A percentile compares a stretch with the other conserved stretches of the same genome.
These are phyloP conservation scores for Campoletis sonorensis DNA, from an alignment of 1,140 invertebrate species.

Conservation along the genomic window DNA sequence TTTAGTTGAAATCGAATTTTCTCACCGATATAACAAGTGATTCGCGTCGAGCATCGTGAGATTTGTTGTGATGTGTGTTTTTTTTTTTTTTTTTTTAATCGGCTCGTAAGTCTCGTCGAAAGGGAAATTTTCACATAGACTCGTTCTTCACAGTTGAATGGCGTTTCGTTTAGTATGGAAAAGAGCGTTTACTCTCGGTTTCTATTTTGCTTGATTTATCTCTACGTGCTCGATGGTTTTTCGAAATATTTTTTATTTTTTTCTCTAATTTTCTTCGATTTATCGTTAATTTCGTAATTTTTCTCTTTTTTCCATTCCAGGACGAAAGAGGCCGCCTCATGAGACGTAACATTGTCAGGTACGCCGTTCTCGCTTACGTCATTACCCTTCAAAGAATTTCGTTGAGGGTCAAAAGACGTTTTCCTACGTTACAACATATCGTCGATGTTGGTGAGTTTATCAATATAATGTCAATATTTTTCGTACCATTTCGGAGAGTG, in stretches of 20 bases:
- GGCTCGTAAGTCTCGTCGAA: conserved; percentile 2
- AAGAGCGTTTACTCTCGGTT: conserved; percentile 5
- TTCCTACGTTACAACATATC: conserved; percentile 93
- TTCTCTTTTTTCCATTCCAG: conserved; percentile 75
- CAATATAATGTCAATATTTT: conserved; percentile 23
- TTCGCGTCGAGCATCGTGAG: neutral
- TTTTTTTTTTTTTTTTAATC: neutral
- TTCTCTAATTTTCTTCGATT: too few relatives aligned
- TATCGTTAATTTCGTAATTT: neutral
- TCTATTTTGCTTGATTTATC: neutral
- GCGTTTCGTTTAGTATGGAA: neutral
- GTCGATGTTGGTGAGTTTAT: conserved; percentile 86
- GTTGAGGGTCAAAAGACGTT: conserved; percentile 90
- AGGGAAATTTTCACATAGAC: conserved; percentile 33
- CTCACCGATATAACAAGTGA: neutral
- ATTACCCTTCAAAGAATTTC: conserved; percentile 92
- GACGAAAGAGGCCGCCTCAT: conserved; percentile 90
- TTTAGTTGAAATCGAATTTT: conserved; percentile 45
- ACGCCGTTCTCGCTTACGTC: conserved; percentile 91
- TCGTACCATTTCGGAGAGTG: too few relatives aligned
- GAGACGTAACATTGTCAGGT: conserved; percentile 93
- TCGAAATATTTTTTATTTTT: neutral
- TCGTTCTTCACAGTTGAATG: conserved; percentile 18
- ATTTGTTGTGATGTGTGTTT: too few relatives aligned
- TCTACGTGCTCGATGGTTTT: neutral